phyloP scores from a whole-genome alignment of 2,113 vertebrate species.

The Pampusana beccarii region DNA sequence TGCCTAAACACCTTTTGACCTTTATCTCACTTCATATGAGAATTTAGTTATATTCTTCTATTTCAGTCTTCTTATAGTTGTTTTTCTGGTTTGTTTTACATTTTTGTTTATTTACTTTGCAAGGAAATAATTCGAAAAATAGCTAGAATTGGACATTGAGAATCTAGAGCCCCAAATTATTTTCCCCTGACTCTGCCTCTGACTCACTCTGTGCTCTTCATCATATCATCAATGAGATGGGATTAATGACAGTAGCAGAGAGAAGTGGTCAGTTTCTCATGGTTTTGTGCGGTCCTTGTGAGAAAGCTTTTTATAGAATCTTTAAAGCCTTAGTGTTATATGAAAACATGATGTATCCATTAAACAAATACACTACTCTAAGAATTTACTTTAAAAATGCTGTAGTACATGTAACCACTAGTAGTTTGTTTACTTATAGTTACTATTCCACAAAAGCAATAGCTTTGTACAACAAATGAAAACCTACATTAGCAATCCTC shows the following conservation, averaged over 20 bases:
- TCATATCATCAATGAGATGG: neutral
- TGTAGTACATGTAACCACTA: fast-evolving
- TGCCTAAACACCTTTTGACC: neutral
- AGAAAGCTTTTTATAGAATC: neutral
- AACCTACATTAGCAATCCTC: neutral
- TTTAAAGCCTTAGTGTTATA: neutral
- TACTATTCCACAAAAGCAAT: neutral
- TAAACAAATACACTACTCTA: neutral
- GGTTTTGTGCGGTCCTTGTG: neutral
- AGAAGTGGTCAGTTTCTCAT: neutral
- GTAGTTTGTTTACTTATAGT: neutral
- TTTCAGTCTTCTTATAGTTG: neutral
- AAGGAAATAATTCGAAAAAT: neutral
- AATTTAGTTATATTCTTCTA: neutral
- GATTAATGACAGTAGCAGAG: neutral
- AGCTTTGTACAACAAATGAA: neutral
- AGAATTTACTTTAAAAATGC: neutral
- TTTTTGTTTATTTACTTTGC: neutral
- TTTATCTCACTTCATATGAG: neutral
- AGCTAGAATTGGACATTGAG: neutral
- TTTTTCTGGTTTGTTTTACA: neutral
- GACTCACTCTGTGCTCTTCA: neutral
- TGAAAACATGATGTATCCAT: neutral
- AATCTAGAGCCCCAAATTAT: neutral
- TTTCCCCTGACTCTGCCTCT: neutral